Base-by-base conservation (phyloP, 2,888 invertebrate genomes). In the Synergus itoensis region DNA sequence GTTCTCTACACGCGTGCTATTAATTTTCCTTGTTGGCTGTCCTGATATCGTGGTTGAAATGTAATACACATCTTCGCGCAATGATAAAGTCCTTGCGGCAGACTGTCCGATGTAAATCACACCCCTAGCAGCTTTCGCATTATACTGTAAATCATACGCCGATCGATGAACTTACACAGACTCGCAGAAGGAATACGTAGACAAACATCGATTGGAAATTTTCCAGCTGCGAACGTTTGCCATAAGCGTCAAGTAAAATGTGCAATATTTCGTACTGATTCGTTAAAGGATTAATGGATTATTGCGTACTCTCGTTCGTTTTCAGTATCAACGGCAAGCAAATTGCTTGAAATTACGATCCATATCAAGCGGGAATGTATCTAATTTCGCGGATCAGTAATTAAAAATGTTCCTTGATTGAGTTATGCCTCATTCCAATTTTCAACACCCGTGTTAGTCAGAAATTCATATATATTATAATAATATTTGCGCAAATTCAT, bases 1-100 rank as follows among this genome's bases (percentile, higher is more conserved):
- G 57, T 77, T 79, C 65, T 48, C 80, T 82, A 84, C 81, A 81
- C 81, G 80, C 85, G 87, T 85, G 86, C 88, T 88, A 89, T 88
- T 89, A 89, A 90, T 89, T 88, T 85, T 85, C 79, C 82, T 76
- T 77, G 84, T 77, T 78, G 73, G 80, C n/a, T 79, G 76, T 69
- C 79, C 78, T 81, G 79, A 84, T 84, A 81, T 80, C 79, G 79
- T 18, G 73, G 67, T 78, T 79, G 79, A 65, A 81, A 77, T 81
- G 18, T 40, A 77, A 77, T 65, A 40, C 48, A 63, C 77, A 48
- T 64, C 67, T 64, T 57, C 57, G 77, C 73, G 9, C 43, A 67
- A 73, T 73, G 73, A 73, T 73, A 73, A 73, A 53, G 53, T 73
- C 53, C 73, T 28, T 36, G 53, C 53, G 36, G 53, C 36, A 73